Evolutionary conservation across 2,888 invertebrate species (phyloP).

Genomic region (Laothoe populi): DNA sequence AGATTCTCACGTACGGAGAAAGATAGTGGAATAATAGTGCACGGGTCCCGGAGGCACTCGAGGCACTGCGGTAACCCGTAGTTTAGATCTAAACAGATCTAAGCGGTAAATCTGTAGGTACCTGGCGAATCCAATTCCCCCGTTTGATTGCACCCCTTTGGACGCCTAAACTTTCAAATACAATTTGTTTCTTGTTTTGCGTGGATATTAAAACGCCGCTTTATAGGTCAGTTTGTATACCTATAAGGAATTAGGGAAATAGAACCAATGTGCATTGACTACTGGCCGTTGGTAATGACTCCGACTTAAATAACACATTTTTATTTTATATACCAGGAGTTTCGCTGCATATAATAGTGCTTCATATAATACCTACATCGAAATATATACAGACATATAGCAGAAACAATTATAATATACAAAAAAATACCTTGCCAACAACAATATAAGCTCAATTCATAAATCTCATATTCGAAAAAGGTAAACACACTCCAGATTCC

Average conservation of each 20-base stretch:
- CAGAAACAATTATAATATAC: no score
- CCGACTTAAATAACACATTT: no score
- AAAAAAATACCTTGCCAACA: no score
- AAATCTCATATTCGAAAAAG: no score
- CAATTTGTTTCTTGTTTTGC: slow-evolving; percentile 29
- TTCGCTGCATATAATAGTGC: no score
- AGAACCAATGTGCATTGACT: no score
- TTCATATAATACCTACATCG: no score
- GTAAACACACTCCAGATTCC: not conserved
- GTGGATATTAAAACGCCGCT: not conserved
- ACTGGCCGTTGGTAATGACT: no score
- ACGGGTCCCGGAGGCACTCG: slow-evolving; percentile 55
- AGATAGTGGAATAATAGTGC: slow-evolving; percentile 67
- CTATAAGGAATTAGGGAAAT: not conserved
- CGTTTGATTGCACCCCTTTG: slow-evolving; percentile 45
- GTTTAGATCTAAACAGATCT: slow-evolving; percentile 58
- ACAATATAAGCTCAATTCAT: no score
- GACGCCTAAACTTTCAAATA: slow-evolving; percentile 47
- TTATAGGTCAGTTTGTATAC: not conserved
- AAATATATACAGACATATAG: no score
- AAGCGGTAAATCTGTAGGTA: slow-evolving; percentile 44
- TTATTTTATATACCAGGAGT: no score
- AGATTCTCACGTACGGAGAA: slow-evolving; percentile 58
- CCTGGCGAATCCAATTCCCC: slow-evolving; percentile 56
- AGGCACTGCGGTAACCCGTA: slow-evolving; percentile 60